Base-by-base conservation (phyloP, 2,888 invertebrate genomes). In the Coenonympha arcania region DNA sequence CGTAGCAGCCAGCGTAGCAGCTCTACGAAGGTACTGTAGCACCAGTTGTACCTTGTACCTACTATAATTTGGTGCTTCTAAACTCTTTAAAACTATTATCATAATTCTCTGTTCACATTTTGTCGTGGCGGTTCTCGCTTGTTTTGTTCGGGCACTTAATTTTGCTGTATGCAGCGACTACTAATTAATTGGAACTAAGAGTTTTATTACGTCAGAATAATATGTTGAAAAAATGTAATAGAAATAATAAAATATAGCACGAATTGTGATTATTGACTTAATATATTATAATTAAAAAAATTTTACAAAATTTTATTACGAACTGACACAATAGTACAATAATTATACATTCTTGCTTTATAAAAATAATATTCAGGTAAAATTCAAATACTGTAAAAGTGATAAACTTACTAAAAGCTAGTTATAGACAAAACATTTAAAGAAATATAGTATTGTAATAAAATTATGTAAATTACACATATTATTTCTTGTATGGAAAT, bases 1-100 rank as follows among this genome's bases (percentile, higher is more conserved):
- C 63, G 66, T 67, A 65, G 64, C 62, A 47, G 49, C 60, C 51
- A 61, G 59, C 71, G 69, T 72, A n/a, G n/a, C n/a, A 71, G 67
- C 68, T 68, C 71, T 66, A 61, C 61, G 62, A 60, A 59, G 59
- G 64, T 62, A 59, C 58, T 69, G 73, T 73, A 75, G 73, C 63
- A 63, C 60, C 63, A 66, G 65, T 71, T 71, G 71, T 72, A 67
- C 63, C 66, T 68, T 69, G 67, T 68, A 67, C n/a, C n/a, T n/a
- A n/a, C 68, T 64, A 71, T 78, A 78, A 76, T 79, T 79, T 67
- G 70, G 73, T 69, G 71, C 71, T 73, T 75, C 76, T 78, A 77
- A 78, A 81, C 74, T 78, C 72, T 78, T 79, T 79, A 69, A 78
- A 81, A 80, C 79, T 83, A 82, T 77, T 79, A 78, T 77, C 77